phyloP scores from a whole-genome alignment of 2,113 vertebrate genomes.

The Dasyurus viverrinus region DNA sequence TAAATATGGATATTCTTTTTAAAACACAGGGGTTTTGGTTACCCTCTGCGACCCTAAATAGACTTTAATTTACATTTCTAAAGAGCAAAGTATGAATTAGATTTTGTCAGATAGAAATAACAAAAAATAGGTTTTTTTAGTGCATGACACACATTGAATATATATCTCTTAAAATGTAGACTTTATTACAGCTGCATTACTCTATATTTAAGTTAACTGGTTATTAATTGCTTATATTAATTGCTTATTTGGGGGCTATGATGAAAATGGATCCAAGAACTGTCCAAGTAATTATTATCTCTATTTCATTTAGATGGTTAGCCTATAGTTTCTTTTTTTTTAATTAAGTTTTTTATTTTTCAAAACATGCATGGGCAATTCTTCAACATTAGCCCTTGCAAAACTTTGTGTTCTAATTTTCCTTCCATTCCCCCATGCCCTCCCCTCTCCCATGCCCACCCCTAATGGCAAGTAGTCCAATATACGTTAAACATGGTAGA shows the following conservation, averaged over 20 bases:
- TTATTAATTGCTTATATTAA: background rate
- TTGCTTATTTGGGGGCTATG: background rate
- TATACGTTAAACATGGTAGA: too few relatives aligned
- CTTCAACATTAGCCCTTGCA: too few relatives aligned
- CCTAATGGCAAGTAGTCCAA: too few relatives aligned
- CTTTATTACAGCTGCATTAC: background rate
- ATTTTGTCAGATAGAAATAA: conserved; percentile 70
- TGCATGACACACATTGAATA: conserved; percentile 26
- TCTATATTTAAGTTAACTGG: background rate
- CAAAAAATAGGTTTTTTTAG: conserved; percentile 67
- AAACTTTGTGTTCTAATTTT: too few relatives aligned
- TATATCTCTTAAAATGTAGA: conserved; percentile 25
- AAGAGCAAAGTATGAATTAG: conserved; percentile 62
- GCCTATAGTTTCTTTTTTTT: too few relatives aligned
- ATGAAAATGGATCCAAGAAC: background rate
- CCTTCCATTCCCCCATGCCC: too few relatives aligned
- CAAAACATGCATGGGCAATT: too few relatives aligned
- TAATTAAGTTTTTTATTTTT: too few relatives aligned
- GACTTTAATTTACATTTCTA: conserved; percentile 72
- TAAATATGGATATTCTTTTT: conserved; percentile 71
- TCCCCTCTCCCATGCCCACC: too few relatives aligned
- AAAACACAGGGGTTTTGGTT: conserved; percentile 68
- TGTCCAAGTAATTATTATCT: background rate
- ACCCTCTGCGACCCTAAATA: conserved; percentile 67
- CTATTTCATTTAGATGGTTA: background rate